A percentile compares a stretch with the other conserved stretches of the same genome.
Conservation (phyloP, 2,888 invertebrate genomes). For the Tachina fera region DNA sequence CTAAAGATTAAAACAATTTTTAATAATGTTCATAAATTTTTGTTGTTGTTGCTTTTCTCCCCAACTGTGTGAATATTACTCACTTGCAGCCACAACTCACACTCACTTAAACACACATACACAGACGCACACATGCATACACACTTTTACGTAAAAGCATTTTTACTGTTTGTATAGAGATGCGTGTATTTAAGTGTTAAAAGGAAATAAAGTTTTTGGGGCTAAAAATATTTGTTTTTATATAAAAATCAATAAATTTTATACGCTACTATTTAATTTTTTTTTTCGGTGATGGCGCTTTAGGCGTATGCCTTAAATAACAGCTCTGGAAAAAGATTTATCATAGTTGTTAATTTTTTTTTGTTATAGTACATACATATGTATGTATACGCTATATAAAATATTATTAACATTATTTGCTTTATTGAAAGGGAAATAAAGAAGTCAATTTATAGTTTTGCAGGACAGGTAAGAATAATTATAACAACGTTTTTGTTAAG, state of each 20-base stretch:
- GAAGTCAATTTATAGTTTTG: no score
- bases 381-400: no score
- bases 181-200: slow-evolving; percentile 52
- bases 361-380: no score
- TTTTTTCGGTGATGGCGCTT: neutral
- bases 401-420: no score
- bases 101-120: neutral
- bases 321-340: no score
- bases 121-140: slow-evolving; percentile 18
- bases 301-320: neutral
- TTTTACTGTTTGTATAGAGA: slow-evolving; percentile 20
- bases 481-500: no score
- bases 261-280: slow-evolving; percentile 52
- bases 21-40: slow-evolving; percentile 70
- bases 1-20: slow-evolving; percentile 72
- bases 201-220: slow-evolving; percentile 63
- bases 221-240: slow-evolving; percentile 73
- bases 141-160: slow-evolving; percentile 15
- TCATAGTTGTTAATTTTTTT: no score
- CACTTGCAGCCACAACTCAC: slow-evolving; percentile 12
- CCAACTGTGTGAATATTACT: slow-evolving; percentile 14
- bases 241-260: slow-evolving; percentile 80
- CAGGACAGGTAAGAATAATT: no score
- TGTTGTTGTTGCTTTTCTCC: slow-evolving; percentile 20
- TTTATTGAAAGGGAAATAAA: no score